Percentiles rank a stretch among this genome's conserved stretches.
Evolutionary conservation across 2,888 invertebrate genomes (phyloP).

Genomic region (Conops quadrifasciatus): DNA sequence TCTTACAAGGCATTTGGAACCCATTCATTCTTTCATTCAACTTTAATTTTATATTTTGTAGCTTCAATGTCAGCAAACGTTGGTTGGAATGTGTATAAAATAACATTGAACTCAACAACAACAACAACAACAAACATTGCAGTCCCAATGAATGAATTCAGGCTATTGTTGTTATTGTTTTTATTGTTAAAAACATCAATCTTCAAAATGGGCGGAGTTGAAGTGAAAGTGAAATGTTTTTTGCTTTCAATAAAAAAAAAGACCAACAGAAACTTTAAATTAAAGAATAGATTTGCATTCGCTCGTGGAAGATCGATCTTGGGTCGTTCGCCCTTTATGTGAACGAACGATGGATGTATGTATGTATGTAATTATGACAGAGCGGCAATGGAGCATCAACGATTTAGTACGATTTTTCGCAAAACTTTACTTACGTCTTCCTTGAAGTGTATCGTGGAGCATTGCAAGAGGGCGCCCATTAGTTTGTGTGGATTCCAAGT

Average conservation of each 20-base stretch:
- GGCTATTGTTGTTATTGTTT: slow-evolving; percentile 14
- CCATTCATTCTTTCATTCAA: slow-evolving; percentile 12
- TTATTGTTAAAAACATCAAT: slow-evolving; percentile 14
- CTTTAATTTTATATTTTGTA: neutral
- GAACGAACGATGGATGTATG: neutral
- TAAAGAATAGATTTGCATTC: slow-evolving; percentile 11
- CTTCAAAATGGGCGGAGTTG: slow-evolving; percentile 25
- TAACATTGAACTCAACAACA: slow-evolving; percentile 29
- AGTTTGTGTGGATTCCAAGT: slow-evolving; percentile 99
- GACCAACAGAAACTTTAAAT: slow-evolving; percentile 23
- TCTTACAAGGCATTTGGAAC: neutral
- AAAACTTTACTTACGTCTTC: slow-evolving; percentile 81
- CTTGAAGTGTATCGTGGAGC: slow-evolving; percentile 96
- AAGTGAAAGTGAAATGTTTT: slow-evolving; percentile 6
- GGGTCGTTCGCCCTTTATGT: no score
- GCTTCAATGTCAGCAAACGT: slow-evolving; percentile 22
- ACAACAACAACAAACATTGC: slow-evolving; percentile 11
- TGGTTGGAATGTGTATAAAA: slow-evolving; percentile 26
- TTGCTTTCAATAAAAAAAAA: slow-evolving; percentile 23
- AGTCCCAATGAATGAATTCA: slow-evolving; percentile 7
- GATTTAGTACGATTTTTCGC: neutral
- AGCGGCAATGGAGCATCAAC: neutral
- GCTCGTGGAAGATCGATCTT: neutral
- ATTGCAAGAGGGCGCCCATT: slow-evolving; percentile 96
- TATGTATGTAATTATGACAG: neutral